Evolutionary conservation across 2,113 vertebrate genomes (phyloP), one percentile per base, ranked within the genome.

Genomic region (Oreotrochilus melanogaster): DNA sequence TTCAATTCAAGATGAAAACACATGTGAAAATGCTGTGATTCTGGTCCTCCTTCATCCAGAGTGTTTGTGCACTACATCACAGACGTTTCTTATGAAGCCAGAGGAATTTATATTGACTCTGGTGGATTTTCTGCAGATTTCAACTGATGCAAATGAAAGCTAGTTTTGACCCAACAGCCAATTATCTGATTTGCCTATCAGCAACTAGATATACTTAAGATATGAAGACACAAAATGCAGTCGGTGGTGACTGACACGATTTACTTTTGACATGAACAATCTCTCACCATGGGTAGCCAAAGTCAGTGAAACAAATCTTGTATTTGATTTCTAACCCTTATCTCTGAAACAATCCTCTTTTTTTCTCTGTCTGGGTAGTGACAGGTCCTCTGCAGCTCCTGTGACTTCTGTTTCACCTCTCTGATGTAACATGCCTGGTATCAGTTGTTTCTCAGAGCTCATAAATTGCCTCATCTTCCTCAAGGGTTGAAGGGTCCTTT

Each of bases 351-450:
- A 72, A 84, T 62, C 14, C 12, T 69, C 43, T 65, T 78, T 56
- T 70, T 78, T 69, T 35, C 35, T 60, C 30, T 72, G 9, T 65
- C 18, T 9, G 4, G 25, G 13, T 37, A 85, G 17, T 62, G 73
- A 65, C 17, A 91, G 28, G 22, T 54, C 37, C 18, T 89, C 42
- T 17, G 31, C 24, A 79, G 27, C 18, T 78, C 50, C 18, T 57
- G 33, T 42, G 62, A 69, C 13, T 22, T 65, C 37, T 62, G 60
- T 6, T 83, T 90, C 53, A 85, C 7, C 22, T 3, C 21, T 0
- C 2, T 64, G 39, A 31, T 0, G 0, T 12, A 79, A 42, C 17
- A 73, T 0, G 1, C 10, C 31, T 35, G 30, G 25, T 10, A 31
- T 60, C 50, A 48, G 31, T 22, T 11, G 8, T 42, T 69, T 65